Conservation (phyloP, 2,113 vertebrate species). For the Scomber japonicus region DNA sequence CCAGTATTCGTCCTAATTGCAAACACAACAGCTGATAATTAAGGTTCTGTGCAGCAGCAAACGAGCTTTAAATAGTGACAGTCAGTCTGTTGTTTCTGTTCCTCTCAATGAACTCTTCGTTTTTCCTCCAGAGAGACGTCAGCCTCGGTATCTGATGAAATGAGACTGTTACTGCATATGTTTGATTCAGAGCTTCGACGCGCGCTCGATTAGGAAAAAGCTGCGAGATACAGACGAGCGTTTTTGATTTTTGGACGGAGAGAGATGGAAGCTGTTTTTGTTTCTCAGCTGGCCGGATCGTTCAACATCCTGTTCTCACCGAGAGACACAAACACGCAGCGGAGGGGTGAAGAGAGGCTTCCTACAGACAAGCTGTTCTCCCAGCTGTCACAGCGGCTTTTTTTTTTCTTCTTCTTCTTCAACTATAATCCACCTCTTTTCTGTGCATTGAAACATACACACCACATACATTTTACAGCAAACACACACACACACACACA, state of each 20-base stretch:
- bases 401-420: background rate
- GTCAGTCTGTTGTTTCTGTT: slow-evolving; percentile 5
- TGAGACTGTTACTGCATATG: slow-evolving; percentile 8
- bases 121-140: background rate
- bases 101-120: background rate
- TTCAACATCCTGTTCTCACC: slow-evolving; percentile 46
- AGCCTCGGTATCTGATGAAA: background rate
- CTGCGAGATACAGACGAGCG: background rate
- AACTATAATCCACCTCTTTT: slow-evolving; percentile 8
- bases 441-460: slow-evolving; percentile 11
- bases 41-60: slow-evolving; percentile 23
- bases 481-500: background rate
- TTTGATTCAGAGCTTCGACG: slow-evolving; percentile 8
- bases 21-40: slow-evolving; percentile 33
- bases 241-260: background rate
- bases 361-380: slow-evolving; percentile 63
- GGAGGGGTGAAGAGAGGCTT: slow-evolving; percentile 36
- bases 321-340: slow-evolving; percentile 33
- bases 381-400: slow-evolving; percentile 72
- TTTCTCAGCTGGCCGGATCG: slow-evolving; percentile 51
- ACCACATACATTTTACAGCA: background rate
- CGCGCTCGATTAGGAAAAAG: background rate
- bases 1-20: background rate
- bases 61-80: slow-evolving; percentile 22
- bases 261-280: slow-evolving; percentile 17